Evolutionary conservation across 2,888 invertebrate species (phyloP), one percentile per base, ranked within the genome.

Genomic region (Aphidoletes aphidimyza): DNA sequence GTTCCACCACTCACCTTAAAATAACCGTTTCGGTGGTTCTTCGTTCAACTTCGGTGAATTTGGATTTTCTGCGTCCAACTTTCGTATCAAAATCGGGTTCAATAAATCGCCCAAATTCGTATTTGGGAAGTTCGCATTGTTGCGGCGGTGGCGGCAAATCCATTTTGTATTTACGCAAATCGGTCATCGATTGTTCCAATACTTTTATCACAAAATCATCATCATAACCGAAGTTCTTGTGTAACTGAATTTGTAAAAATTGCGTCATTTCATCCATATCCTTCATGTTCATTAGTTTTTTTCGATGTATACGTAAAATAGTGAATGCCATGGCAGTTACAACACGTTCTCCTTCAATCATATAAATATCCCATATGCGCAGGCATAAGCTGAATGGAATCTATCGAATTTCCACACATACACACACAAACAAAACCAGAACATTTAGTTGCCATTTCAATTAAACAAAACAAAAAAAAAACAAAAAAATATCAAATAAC

Each of bases 331-430:
- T 97, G 45, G 95, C 96, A 45, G 96, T 95, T 85, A 98, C 93
- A 84, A 98, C 93, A 87, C 94, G 92, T 89, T 98, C 98, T 0
- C 98, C 98, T 88, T 97, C 97, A 87, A 97, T 91, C 87, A 98
- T 92, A 91, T 96, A 98, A 87, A 97, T 94, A 91, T 98, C 98
- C 98, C 98, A 98, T 85, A 98, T 93, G 87, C 98, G 92, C 86
- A 98, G 91, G 87, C 97, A 96, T 87, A 98, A 92, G 89, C 94
- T 95, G 89, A 97, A 97, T 83, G 98, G 98, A 87, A 95, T 93
- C 93, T 86, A 14, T 54, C 17, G n/a, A 54, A 54, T n/a, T 14
- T 54, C 22, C 3, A 17, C 19, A 11, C 17, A 54, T 54, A 8
- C 17, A 54, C 17, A n/a, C 17, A 19, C 42, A 42, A 42, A 42